These are phyloP conservation scores for Hetaerina americana DNA, from an alignment of 1,140 invertebrate species.

Conservation along the genomic window DNA sequence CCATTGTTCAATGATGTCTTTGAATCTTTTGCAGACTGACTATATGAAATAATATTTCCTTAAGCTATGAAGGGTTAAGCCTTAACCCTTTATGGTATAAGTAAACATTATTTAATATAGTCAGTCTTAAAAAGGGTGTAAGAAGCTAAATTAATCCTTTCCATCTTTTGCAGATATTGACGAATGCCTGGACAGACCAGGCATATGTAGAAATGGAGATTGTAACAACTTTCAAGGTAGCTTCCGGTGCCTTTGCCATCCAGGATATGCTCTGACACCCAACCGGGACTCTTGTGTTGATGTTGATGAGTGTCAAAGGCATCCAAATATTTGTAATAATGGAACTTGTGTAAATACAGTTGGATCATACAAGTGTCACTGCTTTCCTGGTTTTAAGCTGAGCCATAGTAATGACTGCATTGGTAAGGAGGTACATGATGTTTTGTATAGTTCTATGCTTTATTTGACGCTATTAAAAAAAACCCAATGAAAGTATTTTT, in stretches of 20 bases:
- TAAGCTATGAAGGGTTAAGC: no score
- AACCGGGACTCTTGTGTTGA: constrained; percentile 53
- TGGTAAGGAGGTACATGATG: constrained; percentile 34
- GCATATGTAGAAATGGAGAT: constrained; percentile 53
- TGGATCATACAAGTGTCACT: constrained; percentile 66
- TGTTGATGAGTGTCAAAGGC: constrained; percentile 58
- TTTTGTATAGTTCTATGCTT: neutral
- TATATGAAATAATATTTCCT: no score
- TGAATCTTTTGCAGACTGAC: no score
- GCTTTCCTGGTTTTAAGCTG: constrained; percentile 64
- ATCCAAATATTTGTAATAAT: constrained; percentile 60
- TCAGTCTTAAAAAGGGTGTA: no score
- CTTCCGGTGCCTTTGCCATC: constrained; percentile 49
- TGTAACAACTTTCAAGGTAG: constrained; percentile 59
- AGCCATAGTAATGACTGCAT: constrained; percentile 76
- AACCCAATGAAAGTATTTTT: no score
- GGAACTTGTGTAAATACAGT: constrained; percentile 69
- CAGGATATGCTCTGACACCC: constrained; percentile 42
- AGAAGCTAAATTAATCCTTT: constrained; percentile 3
- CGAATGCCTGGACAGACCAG: constrained; percentile 51
- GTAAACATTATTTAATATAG: no score
- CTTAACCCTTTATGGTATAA: no score
- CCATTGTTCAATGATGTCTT: no score
- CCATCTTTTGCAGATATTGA: constrained; percentile 43
- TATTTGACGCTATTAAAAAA: no score